phyloP scores from a whole-genome alignment of 1,140 invertebrate species.

The Lucilia sericata region DNA sequence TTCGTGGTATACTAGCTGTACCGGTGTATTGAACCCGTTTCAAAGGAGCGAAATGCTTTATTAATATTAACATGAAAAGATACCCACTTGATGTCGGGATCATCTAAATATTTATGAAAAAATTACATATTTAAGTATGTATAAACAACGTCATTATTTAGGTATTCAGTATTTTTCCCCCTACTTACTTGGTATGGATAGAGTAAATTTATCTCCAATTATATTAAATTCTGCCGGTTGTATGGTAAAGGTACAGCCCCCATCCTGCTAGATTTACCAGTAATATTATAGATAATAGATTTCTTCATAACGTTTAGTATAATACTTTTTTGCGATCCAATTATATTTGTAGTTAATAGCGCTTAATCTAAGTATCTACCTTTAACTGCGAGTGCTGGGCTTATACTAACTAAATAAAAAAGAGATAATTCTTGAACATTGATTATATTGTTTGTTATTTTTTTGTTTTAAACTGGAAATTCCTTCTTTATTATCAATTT shows the following conservation, averaged over 20 bases:
- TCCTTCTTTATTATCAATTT: not conserved
- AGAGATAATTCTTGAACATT: not conserved
- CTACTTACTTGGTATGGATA: constrained; percentile 60
- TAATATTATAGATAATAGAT: not conserved
- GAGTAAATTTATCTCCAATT: constrained; percentile 54
- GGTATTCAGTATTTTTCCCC: not conserved
- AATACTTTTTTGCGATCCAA: not conserved
- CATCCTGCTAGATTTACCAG: not conserved
- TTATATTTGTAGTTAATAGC: not conserved
- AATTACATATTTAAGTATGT: not conserved
- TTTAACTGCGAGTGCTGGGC: not conserved
- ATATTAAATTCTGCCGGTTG: constrained; percentile 49
- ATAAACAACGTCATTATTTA: not conserved
- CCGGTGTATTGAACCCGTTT: constrained; percentile 55
- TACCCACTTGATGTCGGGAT: constrained; percentile 56
- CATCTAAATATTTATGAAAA: constrained; percentile 50
- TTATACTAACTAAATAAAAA: not conserved
- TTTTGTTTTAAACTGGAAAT: not conserved
- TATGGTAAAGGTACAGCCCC: not conserved
- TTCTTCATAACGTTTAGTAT: not conserved
- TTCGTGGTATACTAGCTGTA: constrained; percentile 49
- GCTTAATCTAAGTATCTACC: not conserved
- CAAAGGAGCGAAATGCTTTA: constrained; percentile 57
- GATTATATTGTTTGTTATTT: not conserved
- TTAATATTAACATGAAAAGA: constrained; percentile 64